Conservation (phyloP, 2,113 vertebrate genomes). For the Isichthys henryi region DNA sequence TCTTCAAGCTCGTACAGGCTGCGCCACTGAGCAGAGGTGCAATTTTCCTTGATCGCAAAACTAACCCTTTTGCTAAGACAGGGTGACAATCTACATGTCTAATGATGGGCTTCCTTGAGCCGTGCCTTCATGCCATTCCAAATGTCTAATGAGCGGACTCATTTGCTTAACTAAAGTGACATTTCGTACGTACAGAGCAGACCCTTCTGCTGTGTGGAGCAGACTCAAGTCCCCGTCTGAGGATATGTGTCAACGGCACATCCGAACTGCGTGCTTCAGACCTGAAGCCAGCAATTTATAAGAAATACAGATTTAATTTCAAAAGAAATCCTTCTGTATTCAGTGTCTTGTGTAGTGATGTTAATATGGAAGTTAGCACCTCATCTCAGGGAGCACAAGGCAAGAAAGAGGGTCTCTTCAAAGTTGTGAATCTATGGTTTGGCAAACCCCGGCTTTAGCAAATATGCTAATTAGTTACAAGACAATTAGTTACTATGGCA, state of each 20-base stretch:
- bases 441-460: not conserved
- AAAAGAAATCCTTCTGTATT: not conserved
- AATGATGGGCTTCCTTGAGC: not conserved
- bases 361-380: not conserved
- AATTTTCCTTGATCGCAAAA: not conserved
- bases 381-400: not conserved
- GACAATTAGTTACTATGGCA: constrained; percentile 7
- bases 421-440: not conserved
- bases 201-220: not conserved
- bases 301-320: not conserved
- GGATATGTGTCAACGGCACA: not conserved
- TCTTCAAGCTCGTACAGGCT: not conserved
- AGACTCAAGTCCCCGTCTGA: not conserved
- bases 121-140: not conserved
- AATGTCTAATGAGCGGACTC: not conserved
- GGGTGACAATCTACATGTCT: not conserved
- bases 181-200: not conserved
- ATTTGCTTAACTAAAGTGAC: not conserved
- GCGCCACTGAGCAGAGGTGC: not conserved
- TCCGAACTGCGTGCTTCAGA: not conserved
- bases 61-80: not conserved
- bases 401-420: not conserved
- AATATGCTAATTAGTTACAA: not conserved
- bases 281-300: not conserved
- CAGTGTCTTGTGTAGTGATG: not conserved